Conservation (phyloP, 2,797 vertebrate genomes). For the Apogon hyalosoma region DNA sequence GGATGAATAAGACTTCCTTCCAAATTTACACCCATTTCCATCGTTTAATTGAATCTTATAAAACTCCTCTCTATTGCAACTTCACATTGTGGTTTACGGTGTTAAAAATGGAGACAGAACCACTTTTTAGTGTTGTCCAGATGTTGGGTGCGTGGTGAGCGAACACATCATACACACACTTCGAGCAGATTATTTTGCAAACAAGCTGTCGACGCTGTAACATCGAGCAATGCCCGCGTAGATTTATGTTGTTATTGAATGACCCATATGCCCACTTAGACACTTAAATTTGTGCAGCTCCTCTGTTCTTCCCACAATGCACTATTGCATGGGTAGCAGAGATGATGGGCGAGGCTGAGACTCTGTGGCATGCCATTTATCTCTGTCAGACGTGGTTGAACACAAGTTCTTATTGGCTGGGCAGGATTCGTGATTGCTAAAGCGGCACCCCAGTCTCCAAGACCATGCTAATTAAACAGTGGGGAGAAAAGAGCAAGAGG, state of each 20-base stretch:
- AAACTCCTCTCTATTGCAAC: conserved; percentile 3
- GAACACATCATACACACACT: conserved; percentile 7
- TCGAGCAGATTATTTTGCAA: conserved; percentile 17
- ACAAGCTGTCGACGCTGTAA: conserved; percentile 9
- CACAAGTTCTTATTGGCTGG: conserved; percentile 84
- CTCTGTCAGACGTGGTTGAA: conserved; percentile 80
- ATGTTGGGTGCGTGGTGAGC: neutral
- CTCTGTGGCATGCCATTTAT: conserved; percentile 81
- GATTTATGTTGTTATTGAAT: conserved; percentile 59
- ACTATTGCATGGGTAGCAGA: conserved; percentile 66
- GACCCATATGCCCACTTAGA: conserved; percentile 64
- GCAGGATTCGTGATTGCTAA: conserved; percentile 77
- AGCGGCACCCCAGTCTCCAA: conserved; percentile 61
- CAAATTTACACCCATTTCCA: neutral
- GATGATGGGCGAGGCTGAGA: conserved; percentile 72
- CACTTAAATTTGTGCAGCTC: conserved; percentile 58
- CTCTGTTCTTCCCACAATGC: conserved; percentile 62
- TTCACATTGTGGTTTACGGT: neutral
- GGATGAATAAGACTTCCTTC: conserved; percentile 19
- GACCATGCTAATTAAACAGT: conserved; percentile 74
- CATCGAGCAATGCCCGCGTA: conserved; percentile 33
- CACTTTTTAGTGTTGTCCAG: conserved; percentile 6
- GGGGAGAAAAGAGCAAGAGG: conserved; percentile 52
- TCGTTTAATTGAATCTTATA: conserved; percentile 19
- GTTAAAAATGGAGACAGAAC: neutral